A percentile compares a stretch with the other conserved stretches of the same genome.
Conservation (phyloP, 2,797 vertebrate genomes). For the Cichlasoma orientale region DNA sequence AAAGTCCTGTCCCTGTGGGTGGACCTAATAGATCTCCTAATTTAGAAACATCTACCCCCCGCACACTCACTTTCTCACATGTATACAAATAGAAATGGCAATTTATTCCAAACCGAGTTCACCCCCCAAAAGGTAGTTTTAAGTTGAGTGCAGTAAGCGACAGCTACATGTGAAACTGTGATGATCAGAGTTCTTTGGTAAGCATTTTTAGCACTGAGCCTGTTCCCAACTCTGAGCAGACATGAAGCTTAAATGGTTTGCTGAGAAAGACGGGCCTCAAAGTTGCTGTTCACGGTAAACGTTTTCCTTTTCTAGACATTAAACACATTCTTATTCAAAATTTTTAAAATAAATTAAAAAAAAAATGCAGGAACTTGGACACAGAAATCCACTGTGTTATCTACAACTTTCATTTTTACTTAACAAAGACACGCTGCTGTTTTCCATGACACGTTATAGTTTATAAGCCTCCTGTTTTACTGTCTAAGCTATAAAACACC, state of each 20-base stretch:
- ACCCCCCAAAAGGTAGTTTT: constrained; percentile 59
- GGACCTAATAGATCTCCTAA: not conserved
- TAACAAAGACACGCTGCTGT: constrained; percentile 12
- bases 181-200: constrained; percentile 69
- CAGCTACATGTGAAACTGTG: constrained; percentile 49
- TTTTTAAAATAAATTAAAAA: not conserved
- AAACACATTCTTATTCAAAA: not conserved
- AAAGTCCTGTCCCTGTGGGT: not conserved
- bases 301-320: not conserved
- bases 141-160: constrained; percentile 59
- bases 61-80: not conserved
- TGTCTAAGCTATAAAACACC: constrained; percentile 14
- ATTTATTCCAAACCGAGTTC: constrained; percentile 11
- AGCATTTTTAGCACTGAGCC: constrained; percentile 21
- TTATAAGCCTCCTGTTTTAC: constrained; percentile 32
- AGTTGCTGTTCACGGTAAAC: not conserved
- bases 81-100: constrained; percentile 29
- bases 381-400: not conserved
- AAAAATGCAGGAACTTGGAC: not conserved
- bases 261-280: not conserved
- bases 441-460: constrained; percentile 11
- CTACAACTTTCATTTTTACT: not conserved
- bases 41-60: not conserved
- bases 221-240: constrained; percentile 29
- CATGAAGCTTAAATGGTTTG: not conserved